Base-by-base conservation (phyloP, 2,113 vertebrate genomes). In the Indicator maculatus region DNA sequence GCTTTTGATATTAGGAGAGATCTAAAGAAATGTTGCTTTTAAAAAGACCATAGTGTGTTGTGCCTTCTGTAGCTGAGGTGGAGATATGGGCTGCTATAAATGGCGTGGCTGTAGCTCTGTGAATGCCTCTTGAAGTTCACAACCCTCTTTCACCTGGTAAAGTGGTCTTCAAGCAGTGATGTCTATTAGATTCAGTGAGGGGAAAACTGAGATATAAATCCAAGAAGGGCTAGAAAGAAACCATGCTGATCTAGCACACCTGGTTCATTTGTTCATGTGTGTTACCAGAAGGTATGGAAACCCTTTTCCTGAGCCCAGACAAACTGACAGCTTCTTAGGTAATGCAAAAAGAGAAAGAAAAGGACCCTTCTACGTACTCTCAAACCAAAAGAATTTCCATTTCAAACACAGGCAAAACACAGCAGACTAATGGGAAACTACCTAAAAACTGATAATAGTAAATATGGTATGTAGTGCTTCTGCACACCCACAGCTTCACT, bases 401-500 rank as follows among this genome's bases (percentile, higher is more conserved):
- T 92, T 74, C 6, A 4, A 75, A 47, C 36, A 33, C 4, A 66
- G 16, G 11, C 21, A 93, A 86, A 90, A 56, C 33, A 66, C 28
- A 91, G 47, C 28, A 88, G 60, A 41, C 75, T 90, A 81, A 74
- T 41, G 53, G 69, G 76, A 77, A 94, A 77, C 28, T 94, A 95
- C 88, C 83, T 93, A 90, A 78, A 79, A 45, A 55, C 91, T 69
- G 44, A 72, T 91, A 95, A 88, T 96, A 93, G 79, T 72, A 89
- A 95, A 93, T 83, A 93, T 83, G 82, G 16, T 83, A 83, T 89
- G 88, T 78, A 90, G 80, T 78, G 61, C 31, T 93, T 93, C 93
- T 88, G 86, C 83, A 91, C 85, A 95, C 95, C 77, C 95, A 92
- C 95, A 93, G 88, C 72, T 89, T 96, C 94, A 93, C 85, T 94